Evolutionary conservation across 1,140 invertebrate genomes (phyloP).

Genomic region (Polyergus mexicanus): DNA sequence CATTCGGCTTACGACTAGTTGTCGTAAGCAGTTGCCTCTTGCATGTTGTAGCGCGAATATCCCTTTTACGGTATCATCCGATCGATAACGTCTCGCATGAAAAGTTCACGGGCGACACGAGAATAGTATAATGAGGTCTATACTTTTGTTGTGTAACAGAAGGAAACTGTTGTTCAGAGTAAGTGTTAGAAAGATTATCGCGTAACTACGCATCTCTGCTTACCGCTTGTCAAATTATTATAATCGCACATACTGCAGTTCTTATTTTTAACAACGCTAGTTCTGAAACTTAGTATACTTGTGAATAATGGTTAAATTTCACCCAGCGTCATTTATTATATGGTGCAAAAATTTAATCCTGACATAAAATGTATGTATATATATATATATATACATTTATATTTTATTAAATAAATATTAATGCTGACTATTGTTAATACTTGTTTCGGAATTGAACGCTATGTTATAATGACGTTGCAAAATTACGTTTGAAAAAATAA

Average conservation of each 20-base stretch:
- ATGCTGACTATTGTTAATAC: background rate
- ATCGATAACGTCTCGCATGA: constrained; percentile 63
- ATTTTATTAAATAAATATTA: background rate
- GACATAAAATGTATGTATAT: background rate
- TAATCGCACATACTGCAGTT: constrained; percentile 22
- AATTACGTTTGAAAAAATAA: background rate
- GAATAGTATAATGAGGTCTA: constrained; percentile 57
- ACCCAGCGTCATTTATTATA: background rate
- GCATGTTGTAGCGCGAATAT: constrained; percentile 34
- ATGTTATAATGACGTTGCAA: background rate
- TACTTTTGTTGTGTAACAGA: constrained; percentile 42
- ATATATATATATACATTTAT: background rate
- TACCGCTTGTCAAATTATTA: constrained; percentile 41
- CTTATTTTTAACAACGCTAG: constrained; percentile 32
- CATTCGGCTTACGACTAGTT: constrained; percentile 50
- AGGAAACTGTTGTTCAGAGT: constrained; percentile 11
- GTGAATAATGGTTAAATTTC: background rate
- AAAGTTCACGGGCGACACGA: constrained; percentile 71
- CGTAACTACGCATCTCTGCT: constrained; percentile 34
- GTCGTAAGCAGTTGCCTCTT: constrained; percentile 49
- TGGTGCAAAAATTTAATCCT: background rate
- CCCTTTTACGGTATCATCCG: constrained; percentile 44
- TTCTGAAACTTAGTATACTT: constrained; percentile 18
- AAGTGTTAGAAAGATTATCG: constrained; percentile 26
- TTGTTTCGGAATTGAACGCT: background rate